Evolutionary conservation across 1,140 invertebrate genomes (phyloP).

Genomic region (Phenacoccus solenopsis): DNA sequence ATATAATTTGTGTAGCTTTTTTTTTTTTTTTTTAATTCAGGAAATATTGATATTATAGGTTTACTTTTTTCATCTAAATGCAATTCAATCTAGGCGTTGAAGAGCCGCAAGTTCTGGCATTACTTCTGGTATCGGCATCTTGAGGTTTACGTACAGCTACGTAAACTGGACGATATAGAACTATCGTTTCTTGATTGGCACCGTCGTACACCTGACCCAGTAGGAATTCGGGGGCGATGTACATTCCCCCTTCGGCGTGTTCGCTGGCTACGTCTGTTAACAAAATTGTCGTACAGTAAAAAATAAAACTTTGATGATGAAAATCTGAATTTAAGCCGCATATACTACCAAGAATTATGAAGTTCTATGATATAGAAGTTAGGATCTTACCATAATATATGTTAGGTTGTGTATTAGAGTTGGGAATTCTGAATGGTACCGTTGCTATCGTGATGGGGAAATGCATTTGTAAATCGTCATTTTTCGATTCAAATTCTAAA

Average conservation of each 20-base stretch:
- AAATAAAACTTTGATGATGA: not conserved
- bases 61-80: not conserved
- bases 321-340: not conserved
- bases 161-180: conserved; percentile 56
- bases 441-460: conserved; percentile 74
- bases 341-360: not conserved
- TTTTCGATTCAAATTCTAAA: conserved; percentile 54
- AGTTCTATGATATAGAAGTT: not conserved
- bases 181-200: conserved; percentile 37
- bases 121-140: not conserved
- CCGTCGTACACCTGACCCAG: conserved; percentile 72
- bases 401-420: conserved; percentile 46
- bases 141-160: conserved; percentile 38
- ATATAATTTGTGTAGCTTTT: too few species aligned
- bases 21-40: not conserved
- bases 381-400: conserved; percentile 54
- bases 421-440: conserved; percentile 63
- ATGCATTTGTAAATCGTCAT: conserved; percentile 59
- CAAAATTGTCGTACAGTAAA: not conserved
- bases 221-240: conserved; percentile 69
- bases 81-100: not conserved
- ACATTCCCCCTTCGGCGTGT: conserved; percentile 65
- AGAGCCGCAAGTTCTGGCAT: not conserved
- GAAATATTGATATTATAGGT: not conserved
- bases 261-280: conserved; percentile 50